Evolutionary conservation across 2,888 invertebrate species (phyloP).

Genomic region (Epirrhoe alternata): DNA sequence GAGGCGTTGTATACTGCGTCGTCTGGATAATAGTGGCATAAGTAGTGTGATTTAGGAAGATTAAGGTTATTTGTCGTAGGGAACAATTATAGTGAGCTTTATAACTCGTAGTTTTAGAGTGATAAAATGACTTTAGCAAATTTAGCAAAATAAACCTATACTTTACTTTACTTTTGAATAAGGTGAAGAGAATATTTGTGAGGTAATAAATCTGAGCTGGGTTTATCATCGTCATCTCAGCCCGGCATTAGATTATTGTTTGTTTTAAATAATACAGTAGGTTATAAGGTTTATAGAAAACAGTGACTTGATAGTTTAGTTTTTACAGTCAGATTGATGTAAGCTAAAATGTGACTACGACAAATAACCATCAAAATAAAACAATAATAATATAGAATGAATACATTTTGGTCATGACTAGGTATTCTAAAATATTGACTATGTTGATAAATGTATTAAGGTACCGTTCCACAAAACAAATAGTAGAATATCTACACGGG

Average conservation of each 20-base stretch:
- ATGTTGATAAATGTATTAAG: background rate
- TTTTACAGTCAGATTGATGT: background rate
- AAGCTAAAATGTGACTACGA: background rate
- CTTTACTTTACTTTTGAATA: too few relatives aligned
- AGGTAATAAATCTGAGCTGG: too few relatives aligned
- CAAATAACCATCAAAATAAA: background rate
- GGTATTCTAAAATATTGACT: background rate
- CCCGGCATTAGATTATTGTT: too few relatives aligned
- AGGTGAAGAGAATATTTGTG: too few relatives aligned
- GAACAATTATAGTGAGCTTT: too few relatives aligned
- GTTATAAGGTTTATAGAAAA: too few relatives aligned
- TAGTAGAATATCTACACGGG: constrained; percentile 19
- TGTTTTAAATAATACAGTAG: too few relatives aligned
- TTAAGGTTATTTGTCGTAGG: background rate
- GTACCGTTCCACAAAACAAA: constrained; percentile 22
- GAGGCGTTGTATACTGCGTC: constrained; percentile 96
- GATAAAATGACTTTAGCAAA: too few relatives aligned
- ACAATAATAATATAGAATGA: background rate
- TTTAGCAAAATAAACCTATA: too few relatives aligned
- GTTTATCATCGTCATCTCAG: too few relatives aligned
- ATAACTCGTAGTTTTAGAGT: too few relatives aligned
- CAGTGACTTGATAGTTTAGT: background rate
- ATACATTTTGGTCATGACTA: constrained; percentile 1
- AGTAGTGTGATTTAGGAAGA: background rate
- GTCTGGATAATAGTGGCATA: constrained; percentile 79